Evolutionary conservation across 2,113 vertebrate genomes (phyloP), one percentile per base, ranked within the genome.

Genomic region (Crocuta crocuta): DNA sequence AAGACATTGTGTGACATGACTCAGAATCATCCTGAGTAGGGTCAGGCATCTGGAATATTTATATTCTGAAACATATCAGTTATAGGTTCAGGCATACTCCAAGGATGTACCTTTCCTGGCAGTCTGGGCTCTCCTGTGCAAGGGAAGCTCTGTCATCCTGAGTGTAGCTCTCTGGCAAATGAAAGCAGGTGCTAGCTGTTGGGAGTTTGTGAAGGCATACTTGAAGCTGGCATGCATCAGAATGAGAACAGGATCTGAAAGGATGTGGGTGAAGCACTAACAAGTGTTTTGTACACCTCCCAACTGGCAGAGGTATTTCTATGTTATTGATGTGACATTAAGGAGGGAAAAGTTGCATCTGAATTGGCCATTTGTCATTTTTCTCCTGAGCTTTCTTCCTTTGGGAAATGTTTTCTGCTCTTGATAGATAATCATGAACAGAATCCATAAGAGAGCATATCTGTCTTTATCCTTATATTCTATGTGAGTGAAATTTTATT

Each of bases 311-410:
- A 68, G 48, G 39, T 63, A 45, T 76, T 91, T 97, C 73, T 93
- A 10, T 78, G 45, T 86, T 86, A 74, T 21, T 87, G 48, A 66
- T 76, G 74, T 91, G 74, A 87, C n/a, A 50, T 74, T 76, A 81
- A 68, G 84, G 33, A 88, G 78, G 88, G 45, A 88, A 89, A 53
- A 45, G 6, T 31, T 79, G 55, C 70, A 26, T 84, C 33, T 50
- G 26, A 89, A 68, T 76, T 55, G 65, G 15, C 68, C 82, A 89
- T 80, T 89, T 96, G 68, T 91, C 68, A 83, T 79, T 89, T 90
- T 15, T 58, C n/a, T 73, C 53, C 55, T 74, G 31, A 95, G n/a
- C n/a, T 80, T 92, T 26, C 12, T 26, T 94, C 55, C 8, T 45
- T 81, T 63, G 63, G 61, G 71, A 82, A 66, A 23, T 63, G 70